These are phyloP conservation scores for Eilema depressum DNA, from an alignment of 2,888 invertebrate species.

Conservation along the genomic window DNA sequence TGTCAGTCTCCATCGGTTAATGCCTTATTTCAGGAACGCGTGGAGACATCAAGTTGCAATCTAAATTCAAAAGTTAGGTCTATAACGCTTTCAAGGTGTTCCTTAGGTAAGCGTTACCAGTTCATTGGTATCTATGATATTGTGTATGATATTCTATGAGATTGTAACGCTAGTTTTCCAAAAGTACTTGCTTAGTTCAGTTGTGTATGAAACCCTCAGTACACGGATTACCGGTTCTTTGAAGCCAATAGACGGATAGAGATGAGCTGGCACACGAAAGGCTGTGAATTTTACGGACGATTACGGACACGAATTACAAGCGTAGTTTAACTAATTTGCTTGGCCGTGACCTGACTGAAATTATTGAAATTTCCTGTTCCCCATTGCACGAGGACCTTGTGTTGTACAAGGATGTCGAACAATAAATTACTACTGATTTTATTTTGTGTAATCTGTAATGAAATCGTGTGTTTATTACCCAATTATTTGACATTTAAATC, in stretches of 20 bases:
- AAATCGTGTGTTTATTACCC: not conserved
- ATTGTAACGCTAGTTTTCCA: too few species aligned
- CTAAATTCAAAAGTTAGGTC: too few species aligned
- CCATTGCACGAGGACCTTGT: not conserved
- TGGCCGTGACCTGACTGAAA: constrained; percentile 5
- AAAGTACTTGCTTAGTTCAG: not conserved
- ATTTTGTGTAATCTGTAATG: not conserved
- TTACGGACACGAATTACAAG: not conserved
- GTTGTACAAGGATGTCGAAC: not conserved
- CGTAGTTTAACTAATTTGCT: constrained; percentile 4
- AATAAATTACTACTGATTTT: not conserved
- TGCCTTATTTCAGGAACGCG: not conserved
- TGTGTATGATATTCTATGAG: too few species aligned
- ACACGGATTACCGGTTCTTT: not conserved
- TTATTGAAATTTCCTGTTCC: constrained; percentile 10
- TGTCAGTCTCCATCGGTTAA: not conserved
- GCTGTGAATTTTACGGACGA: not conserved
- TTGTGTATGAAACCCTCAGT: too few species aligned
- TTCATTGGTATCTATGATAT: too few species aligned
- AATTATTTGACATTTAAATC: not conserved
- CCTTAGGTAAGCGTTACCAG: not conserved
- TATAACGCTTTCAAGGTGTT: too few species aligned
- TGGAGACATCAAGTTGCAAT: not conserved
- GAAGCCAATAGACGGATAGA: not conserved
- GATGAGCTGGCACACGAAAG: not conserved